Conservation (phyloP, 2,888 invertebrate species). For the Pediacus dermestoides region DNA sequence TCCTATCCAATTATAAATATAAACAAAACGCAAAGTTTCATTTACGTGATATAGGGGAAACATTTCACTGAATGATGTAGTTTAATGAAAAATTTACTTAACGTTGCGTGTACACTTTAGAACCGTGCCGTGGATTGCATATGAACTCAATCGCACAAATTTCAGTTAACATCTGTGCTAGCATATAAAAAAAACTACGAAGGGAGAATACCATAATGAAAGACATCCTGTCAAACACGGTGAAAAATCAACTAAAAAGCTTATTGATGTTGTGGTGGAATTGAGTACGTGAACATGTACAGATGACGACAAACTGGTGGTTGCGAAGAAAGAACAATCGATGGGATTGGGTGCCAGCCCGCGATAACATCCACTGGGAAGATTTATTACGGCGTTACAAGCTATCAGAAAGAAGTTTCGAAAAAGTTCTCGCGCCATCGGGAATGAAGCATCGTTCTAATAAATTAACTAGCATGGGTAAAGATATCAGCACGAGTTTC, state of each 20-base stretch:
- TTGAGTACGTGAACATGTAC: constrained; percentile 13
- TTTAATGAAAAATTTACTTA: too few species aligned
- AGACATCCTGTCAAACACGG: constrained; percentile 1
- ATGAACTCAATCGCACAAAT: too few species aligned
- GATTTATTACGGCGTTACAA: constrained; percentile 28
- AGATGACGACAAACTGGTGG: constrained; percentile 26
- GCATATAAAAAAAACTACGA: too few species aligned
- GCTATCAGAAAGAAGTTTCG: constrained; percentile 18
- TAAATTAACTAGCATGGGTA: constrained; percentile 18
- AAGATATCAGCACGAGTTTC: constrained; percentile 15
- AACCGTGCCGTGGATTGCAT: too few species aligned
- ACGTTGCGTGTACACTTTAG: too few species aligned
- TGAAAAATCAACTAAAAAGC: constrained; percentile 16
- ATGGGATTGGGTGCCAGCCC: constrained; percentile 25
- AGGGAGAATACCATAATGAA: too few species aligned
- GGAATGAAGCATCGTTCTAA: constrained; percentile 2
- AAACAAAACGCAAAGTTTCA: too few species aligned
- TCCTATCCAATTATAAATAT: too few species aligned
- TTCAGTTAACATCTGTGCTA: too few species aligned
- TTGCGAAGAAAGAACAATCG: constrained; percentile 24
- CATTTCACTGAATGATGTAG: too few species aligned
- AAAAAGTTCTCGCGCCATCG: constrained; percentile 10
- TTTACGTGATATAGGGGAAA: too few species aligned
- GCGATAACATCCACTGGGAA: constrained; percentile 29
- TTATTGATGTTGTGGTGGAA: background rate